Percentiles rank a stretch among this genome's conserved stretches.
These are phyloP conservation scores for Xylota sylvarum DNA, from an alignment of 2,888 invertebrate genomes.

Conservation along the genomic window DNA sequence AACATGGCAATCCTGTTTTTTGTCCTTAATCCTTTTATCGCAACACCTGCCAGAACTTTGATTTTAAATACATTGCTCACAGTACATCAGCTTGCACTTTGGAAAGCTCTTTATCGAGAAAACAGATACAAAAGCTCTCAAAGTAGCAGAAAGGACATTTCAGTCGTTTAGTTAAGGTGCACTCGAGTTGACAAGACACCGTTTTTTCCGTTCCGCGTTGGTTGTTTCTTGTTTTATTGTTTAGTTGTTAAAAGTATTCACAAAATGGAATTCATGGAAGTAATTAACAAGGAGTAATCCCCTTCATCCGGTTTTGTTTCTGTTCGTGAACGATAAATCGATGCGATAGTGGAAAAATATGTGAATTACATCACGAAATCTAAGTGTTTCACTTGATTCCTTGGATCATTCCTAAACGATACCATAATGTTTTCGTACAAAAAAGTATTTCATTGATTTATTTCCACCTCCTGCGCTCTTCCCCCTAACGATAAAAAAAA, in stretches of 20 bases:
- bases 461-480: neutral
- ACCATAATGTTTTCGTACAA: neutral
- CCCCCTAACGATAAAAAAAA: neutral
- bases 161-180: conserved; percentile 59
- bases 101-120: conserved; percentile 5
- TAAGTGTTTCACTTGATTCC: neutral
- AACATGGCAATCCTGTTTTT: conserved; percentile 28
- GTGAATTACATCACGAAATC: conserved; percentile 41
- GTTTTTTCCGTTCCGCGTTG: conserved; percentile 34
- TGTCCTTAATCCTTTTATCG: conserved; percentile 26
- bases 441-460: conserved; percentile 39
- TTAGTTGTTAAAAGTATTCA: neutral
- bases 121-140: neutral
- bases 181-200: conserved; percentile 59
- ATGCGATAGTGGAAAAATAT: neutral
- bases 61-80: neutral
- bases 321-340: conserved; percentile 22
- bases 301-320: neutral
- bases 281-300: neutral
- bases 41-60: conserved; percentile 5
- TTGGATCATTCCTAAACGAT: neutral
- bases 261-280: neutral
- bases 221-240: conserved; percentile 20
- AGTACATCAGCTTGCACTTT: neutral
- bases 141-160: conserved; percentile 51